Conservation (phyloP, 2,797 vertebrate genomes). For the Argya squamiceps region DNA sequence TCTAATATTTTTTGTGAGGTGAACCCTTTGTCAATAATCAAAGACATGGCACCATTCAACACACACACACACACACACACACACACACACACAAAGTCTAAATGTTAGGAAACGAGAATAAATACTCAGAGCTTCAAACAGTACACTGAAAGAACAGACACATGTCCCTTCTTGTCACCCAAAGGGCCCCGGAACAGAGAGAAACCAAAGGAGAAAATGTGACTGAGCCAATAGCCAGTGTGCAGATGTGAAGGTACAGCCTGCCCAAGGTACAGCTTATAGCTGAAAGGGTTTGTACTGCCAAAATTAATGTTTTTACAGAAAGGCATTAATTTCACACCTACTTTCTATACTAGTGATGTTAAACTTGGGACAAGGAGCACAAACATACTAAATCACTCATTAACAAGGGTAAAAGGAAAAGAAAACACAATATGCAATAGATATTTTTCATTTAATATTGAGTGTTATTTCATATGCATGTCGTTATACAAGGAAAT, state of each 20-base stretch:
- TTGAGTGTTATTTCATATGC: neutral
- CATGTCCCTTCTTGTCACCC: neutral
- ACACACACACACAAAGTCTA: neutral
- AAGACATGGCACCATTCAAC: neutral
- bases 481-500: neutral
- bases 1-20: neutral
- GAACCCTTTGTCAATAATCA: neutral
- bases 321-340: neutral
- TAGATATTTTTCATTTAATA: neutral
- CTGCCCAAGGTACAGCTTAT: neutral
- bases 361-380: neutral
- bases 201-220: neutral
- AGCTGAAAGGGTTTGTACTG: neutral
- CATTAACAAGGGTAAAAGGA: neutral
- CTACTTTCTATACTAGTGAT: neutral
- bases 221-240: neutral
- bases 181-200: neutral
- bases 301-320: slow-evolving; percentile 1
- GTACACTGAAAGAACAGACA: neutral
- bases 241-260: neutral
- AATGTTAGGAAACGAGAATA: neutral
- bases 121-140: neutral
- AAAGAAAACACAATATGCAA: neutral
- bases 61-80: neutral
- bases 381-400: neutral